These are phyloP conservation scores for Tokudaia muenninki DNA, from an alignment of 2,797 vertebrate species.

Conservation along the genomic window DNA sequence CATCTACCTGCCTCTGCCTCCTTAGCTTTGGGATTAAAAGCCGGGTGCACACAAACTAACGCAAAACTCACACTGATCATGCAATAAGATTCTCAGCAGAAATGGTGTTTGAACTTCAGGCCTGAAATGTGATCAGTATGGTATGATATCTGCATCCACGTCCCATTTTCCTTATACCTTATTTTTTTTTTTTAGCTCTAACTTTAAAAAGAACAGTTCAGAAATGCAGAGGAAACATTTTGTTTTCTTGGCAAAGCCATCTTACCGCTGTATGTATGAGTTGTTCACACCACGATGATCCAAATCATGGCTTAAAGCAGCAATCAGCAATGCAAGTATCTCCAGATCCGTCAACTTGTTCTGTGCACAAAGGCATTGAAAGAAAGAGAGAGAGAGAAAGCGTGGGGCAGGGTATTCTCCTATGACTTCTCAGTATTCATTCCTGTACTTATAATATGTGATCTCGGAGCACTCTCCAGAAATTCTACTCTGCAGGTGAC, in stretches of 20 bases:
- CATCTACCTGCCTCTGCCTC: not conserved
- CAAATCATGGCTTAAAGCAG: conserved; percentile 96
- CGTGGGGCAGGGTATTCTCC: fast-evolving
- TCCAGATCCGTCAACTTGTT: conserved; percentile 94
- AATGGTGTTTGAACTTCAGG: not conserved
- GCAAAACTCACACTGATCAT: not conserved
- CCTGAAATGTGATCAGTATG: not conserved
- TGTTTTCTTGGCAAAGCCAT: fast-evolving
- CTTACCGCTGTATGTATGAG: conserved; percentile 97
- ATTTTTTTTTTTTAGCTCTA: not conserved
- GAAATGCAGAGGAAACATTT: not conserved
- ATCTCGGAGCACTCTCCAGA: not conserved
- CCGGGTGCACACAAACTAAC: not conserved
- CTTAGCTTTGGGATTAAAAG: not conserved
- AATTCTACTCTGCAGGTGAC: not conserved
- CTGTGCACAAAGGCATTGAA: conserved; percentile 81
- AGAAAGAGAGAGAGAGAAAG: not conserved
- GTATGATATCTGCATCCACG: not conserved
- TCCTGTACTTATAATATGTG: fast-evolving
- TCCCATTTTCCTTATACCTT: not conserved
- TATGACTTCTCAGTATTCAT: not conserved
- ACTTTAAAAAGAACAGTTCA: not conserved
- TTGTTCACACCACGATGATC: conserved; percentile 99
- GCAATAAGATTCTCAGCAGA: not conserved
- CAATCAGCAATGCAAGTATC: conserved; percentile 95